phyloP scores from a whole-genome alignment of 2,888 invertebrate genomes.

The Idaea aversata region DNA sequence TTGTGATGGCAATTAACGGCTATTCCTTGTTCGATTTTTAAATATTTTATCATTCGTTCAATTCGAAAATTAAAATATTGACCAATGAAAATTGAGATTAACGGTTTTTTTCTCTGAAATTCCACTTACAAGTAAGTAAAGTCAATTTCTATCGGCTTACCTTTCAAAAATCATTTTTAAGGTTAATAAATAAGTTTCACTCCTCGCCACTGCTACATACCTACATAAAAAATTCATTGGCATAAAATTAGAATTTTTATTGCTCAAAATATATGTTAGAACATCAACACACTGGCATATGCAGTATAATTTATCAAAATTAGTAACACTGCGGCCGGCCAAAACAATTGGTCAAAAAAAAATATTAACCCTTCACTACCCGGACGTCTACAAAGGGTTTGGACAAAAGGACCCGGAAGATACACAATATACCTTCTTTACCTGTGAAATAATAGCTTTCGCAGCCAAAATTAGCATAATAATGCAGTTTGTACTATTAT shows the following conservation, averaged over 20 bases:
- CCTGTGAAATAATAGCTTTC: slow-evolving; percentile 73
- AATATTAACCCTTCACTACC: slow-evolving; percentile 55
- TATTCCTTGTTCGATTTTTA: slow-evolving; percentile 29
- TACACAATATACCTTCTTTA: slow-evolving; percentile 41
- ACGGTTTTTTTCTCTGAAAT: too few relatives aligned
- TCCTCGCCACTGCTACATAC: not conserved
- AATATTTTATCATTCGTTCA: slow-evolving; percentile 23
- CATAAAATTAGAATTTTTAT: slow-evolving; percentile 2
- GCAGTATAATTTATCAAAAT: slow-evolving; percentile 66
- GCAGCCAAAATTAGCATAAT: slow-evolving; percentile 70
- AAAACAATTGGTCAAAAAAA: slow-evolving; percentile 42
- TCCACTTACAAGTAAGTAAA: too few relatives aligned
- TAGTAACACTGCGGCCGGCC: slow-evolving; percentile 60
- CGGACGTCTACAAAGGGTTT: slow-evolving; percentile 50
- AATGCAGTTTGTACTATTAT: slow-evolving; percentile 69
- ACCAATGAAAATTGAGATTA: slow-evolving; percentile 7
- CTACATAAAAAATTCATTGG: not conserved
- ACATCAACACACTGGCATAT: slow-evolving; percentile 42
- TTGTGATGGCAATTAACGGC: slow-evolving; percentile 43
- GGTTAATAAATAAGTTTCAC: too few relatives aligned
- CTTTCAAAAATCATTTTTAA: too few relatives aligned
- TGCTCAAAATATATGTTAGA: not conserved
- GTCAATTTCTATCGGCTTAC: too few relatives aligned
- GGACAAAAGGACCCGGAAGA: slow-evolving; percentile 61
- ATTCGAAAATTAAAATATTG: slow-evolving; percentile 1